Evolutionary conservation across 1,140 invertebrate genomes (phyloP), one percentile per base, ranked within the genome.

Genomic region (Zaprionus africanus): DNA sequence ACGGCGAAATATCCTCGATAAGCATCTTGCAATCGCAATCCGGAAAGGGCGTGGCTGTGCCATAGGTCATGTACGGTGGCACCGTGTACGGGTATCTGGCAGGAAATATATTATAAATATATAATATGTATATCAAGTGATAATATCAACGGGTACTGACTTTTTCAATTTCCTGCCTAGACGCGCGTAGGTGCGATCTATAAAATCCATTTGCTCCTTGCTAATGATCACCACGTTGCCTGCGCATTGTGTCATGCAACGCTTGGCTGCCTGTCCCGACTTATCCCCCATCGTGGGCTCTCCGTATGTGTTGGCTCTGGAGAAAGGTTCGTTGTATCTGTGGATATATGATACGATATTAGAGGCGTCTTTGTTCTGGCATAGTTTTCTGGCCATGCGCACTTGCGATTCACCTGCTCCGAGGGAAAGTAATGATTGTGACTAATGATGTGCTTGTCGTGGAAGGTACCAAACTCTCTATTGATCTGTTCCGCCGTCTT

Each of bases 361-460:
- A 26, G 2, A 43, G 31, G 31, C 2, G 9, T 0, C 31, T 11
- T 34, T 34, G 3, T 9, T 34, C 9, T 34, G 9, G 5, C 13
- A 38, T 34, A 26, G 24, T 41, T 13, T 13, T n/a, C 34, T 6
- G 53, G 5, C 36, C 2, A 26, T 7, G 15, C 17, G 34, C 31
- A 92, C 91, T 69, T 71, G 31, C 91, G 77, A 43, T 79, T 83
- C 1, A 92, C 38, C 36, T 81, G 78, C 34, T 92, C 91, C 1
- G 75, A 31, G 0, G 91, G 88, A 34, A 92, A 90, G 54, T 92
- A 92, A 51, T 90, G 85, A 54, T 79, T 81, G 64, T 92, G 91
- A 22, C 88, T 91, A 6, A 91, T 22, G 22, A 92, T 70, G 13
- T 76, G 72, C 67, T 92, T 82, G 0, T 86, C 82, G 64, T 92